These are phyloP conservation scores for Phasianus colchicus DNA, from an alignment of 2,113 vertebrate genomes.

Conservation along the genomic window DNA sequence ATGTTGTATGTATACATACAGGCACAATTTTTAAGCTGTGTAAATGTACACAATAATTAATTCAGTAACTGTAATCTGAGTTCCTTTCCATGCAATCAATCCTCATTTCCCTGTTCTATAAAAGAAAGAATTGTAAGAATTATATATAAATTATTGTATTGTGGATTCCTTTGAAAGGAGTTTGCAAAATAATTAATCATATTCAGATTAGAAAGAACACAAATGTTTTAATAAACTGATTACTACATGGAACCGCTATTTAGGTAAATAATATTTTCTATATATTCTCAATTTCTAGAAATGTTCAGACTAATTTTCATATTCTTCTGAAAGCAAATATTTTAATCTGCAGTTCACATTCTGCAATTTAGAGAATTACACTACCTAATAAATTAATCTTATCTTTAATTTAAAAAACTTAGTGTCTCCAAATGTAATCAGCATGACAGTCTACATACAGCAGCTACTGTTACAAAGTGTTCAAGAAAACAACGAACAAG, in stretches of 20 bases:
- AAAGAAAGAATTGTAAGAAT: neutral
- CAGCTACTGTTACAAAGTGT: neutral
- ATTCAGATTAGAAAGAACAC: neutral
- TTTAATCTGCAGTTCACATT: neutral
- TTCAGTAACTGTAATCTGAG: neutral
- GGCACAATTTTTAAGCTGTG: neutral
- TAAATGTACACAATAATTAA: neutral
- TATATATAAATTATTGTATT: accelerated
- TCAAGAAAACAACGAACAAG: neutral
- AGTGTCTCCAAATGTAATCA: neutral
- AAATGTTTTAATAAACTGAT: neutral
- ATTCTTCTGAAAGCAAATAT: neutral
- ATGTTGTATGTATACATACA: neutral
- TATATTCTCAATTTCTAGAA: neutral
- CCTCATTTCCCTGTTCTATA: neutral
- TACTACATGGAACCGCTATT: neutral
- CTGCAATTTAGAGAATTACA: neutral
- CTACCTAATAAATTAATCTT: neutral
- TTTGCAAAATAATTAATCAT: neutral
- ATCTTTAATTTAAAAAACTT: neutral
- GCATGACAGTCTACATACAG: neutral
- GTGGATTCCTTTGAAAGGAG: neutral
- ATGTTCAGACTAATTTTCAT: neutral
- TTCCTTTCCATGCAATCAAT: neutral
- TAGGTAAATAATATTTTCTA: neutral